Conservation (phyloP, 2,113 vertebrate genomes). For the Ranitomeya imitator region DNA sequence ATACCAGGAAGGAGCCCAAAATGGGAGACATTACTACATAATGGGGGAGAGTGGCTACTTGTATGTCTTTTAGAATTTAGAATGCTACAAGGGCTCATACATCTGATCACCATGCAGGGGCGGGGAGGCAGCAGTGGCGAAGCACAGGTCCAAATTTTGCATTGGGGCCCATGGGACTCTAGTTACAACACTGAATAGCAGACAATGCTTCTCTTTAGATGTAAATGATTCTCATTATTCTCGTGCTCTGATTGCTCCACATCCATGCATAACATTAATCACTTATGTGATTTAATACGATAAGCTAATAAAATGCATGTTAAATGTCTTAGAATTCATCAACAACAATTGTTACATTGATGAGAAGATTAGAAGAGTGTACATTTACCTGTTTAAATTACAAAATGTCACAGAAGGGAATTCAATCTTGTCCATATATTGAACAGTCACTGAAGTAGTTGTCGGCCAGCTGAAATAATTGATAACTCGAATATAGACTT, state of each 20-base stretch:
- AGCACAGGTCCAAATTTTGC: too few species aligned
- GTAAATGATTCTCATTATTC: too few species aligned
- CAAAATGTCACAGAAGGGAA: constrained; percentile 79
- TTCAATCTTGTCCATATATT: constrained; percentile 72
- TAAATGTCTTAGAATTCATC: neutral
- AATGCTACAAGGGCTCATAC: too few species aligned
- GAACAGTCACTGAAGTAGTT: constrained; percentile 70
- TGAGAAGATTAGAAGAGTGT: neutral
- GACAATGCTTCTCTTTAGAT: neutral
- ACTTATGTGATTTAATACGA: neutral
- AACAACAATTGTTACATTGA: neutral
- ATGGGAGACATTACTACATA: too few species aligned
- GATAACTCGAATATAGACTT: constrained; percentile 68
- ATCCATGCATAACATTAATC: neutral
- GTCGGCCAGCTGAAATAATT: constrained; percentile 79
- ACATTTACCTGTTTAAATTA: constrained; percentile 76
- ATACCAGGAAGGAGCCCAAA: too few species aligned
- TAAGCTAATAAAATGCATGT: neutral
- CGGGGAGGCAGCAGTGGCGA: too few species aligned
- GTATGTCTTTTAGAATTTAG: too few species aligned
- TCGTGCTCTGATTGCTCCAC: too few species aligned
- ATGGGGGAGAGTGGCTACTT: too few species aligned
- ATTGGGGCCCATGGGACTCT: too few species aligned
- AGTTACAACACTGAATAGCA: neutral
- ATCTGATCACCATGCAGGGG: too few species aligned